These are phyloP conservation scores for human DNA, from an alignment of 2,113 vertebrate species.

Conservation along the genomic window DNA sequence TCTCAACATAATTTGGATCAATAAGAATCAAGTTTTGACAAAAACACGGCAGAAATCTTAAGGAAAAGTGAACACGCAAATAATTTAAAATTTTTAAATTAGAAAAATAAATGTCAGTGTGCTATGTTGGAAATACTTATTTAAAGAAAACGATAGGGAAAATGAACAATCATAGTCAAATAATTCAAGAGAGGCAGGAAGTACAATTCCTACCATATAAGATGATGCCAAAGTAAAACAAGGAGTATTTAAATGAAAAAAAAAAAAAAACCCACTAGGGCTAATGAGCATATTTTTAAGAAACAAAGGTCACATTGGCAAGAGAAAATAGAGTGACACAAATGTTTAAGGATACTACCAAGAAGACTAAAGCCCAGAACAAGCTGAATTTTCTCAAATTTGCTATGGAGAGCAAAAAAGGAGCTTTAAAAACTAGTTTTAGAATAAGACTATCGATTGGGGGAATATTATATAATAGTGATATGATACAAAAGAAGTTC, in stretches of 20 bases:
- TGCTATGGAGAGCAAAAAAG: background rate
- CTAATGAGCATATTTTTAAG: background rate
- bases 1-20: background rate
- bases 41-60: background rate
- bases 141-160: background rate
- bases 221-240: background rate
- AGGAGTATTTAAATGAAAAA: background rate
- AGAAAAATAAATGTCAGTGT: background rate
- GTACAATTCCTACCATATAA: background rate
- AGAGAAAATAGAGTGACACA: background rate
- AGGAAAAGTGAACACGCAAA: background rate
- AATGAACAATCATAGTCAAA: background rate
- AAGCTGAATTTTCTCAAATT: background rate
- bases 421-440: background rate
- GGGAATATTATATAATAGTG: background rate
- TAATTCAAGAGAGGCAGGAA: background rate
- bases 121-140: background rate
- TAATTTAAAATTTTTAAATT: background rate
- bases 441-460: background rate
- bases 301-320: background rate
- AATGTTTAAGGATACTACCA: background rate
- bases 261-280: background rate
- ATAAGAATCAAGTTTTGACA: background rate
- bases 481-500: background rate
- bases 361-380: background rate